Base-by-base conservation (phyloP, 2,888 invertebrate genomes). In the Polyploca ridens region DNA sequence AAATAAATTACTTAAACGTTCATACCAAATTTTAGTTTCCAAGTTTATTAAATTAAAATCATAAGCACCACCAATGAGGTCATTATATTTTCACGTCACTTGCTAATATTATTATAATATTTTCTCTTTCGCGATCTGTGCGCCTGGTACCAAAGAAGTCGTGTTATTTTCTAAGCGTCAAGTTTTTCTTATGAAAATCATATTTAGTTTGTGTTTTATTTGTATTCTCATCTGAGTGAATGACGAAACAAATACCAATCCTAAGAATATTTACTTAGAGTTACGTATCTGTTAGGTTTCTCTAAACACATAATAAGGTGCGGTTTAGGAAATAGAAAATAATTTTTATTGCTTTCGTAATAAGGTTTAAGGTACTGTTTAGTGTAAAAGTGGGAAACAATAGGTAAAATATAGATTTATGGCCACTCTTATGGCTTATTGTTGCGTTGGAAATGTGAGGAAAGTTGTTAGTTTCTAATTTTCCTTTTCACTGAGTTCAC, bases 361-460 rank as follows among this genome's bases (percentile, higher is more conserved):
- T 19, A 61, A 61, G 44, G 61, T 61, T 19, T 5, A 44, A 19
- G 13, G 61, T 61, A 16, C n/a, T 13, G 3, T 16, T 38, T 5
- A 5, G 19, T 38, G 46, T n/a, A 5, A 33, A 60, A 60, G 41
- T 54, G 27, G 61, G 61, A 44, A 61, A 61, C 41, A 41, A 41
- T 27, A 27, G 46, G 46, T 46, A 46, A 46, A 46, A n/a, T 27
- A 68, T 70, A 59, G 65, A 68, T 73, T 73, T 72, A 73, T 70
- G 44, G 63, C 46, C 35, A 5, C 44, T 57, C 63, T 64, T 65
- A 68, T 58, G 63, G 64, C 64, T 68, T 64, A 73, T 73, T 73
- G 73, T 73, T 75, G 41, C 19, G 44, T 61, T 41, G 61, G 13
- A 61, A 61, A 61, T 41, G 41, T n/a, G 27, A 44, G 61, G 61